Base-by-base conservation (phyloP, 2,113 vertebrate genomes). In the Centrocercus urophasianus region DNA sequence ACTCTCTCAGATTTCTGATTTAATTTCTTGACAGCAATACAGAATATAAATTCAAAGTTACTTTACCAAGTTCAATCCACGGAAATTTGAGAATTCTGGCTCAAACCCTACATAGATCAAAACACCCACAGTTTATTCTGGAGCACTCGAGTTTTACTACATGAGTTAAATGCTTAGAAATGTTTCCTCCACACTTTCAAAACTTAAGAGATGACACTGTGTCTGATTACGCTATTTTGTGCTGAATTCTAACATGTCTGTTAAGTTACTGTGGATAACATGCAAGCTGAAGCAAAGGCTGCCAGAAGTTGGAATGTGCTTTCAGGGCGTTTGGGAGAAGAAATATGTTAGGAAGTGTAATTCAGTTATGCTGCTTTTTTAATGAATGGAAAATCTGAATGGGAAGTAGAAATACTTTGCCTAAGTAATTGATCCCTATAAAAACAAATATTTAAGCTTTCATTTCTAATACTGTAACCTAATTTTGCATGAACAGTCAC, bases 261-360 rank as follows among this genome's bases (percentile, higher is more conserved):
- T 73, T 42, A 59, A 91, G 56, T 80, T 89, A 89, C 50, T 91
- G 64, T 11, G 30, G 42, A 21, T 74, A 85, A 95, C 8, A 54
- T 13, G 16, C 69, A 69, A 88, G 50, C 85, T 70, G 57, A 96
- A 89, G 83, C 85, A 85, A 91, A 86, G 54, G 64, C 75, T 89
- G 72, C 71, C 89, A 91, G 83, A 82, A 91, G 87, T 82, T 86
- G 72, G 54, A 80, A 88, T 93, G 89, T 94, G 87, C 76, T 96
- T 92, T 85, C 63, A 67, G 78, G 92, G 57, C 75, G 70, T 85
- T 92, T 96, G 27, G 76, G 82, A 52, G 83, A 80, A 83, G 80
- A 83, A 94, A 57, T 85, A 71, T n/a, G 74, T 79, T 91, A 77
- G 50, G 67, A 92, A 94, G 69, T 56, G 42, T 42, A 95, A 91